Base-by-base conservation (phyloP, 2,888 invertebrate species). In the Toxonevra muliebris region DNA sequence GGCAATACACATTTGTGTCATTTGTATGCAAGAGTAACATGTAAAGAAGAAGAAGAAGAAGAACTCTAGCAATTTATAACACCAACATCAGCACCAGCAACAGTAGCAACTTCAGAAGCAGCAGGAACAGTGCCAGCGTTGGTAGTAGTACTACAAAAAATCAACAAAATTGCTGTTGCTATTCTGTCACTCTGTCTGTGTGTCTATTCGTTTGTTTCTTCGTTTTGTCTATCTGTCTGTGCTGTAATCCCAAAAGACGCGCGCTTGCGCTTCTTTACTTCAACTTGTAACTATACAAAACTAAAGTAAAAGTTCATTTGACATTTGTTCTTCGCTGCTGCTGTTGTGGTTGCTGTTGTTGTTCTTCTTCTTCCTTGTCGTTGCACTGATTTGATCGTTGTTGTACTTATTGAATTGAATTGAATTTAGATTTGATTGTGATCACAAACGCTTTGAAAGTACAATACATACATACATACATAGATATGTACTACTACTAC, bases 1-100 rank as follows among this genome's bases (percentile, higher is more conserved):
- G 70, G 64, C 69, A 66, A 76, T 77, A 75, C 80, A 80, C 57
- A 57, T 40, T 80, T 79, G 78, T 79, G 82, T 81, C 82, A 81
- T 81, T 81, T 81, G 82, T 81, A 82, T 81, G 82, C 81, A 81
- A 80, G 77, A 79, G 77, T 79, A 80, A 81, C 80, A 80, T 77
- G 76, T 30, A 40, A 58, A 69, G 54, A 48, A 59, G 15, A 50
- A 13, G 63, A 41, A 15, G 54, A 48, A 19, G 13, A 45, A 43
- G 42, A 15, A 59, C 10, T 15, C n/a, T 15, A 7, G 62, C 62
- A n/a, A 48, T 42, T 2, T 58, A 57, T 20, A 45, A 48, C 11
- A 48, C 66, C 48, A 17, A 42, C 19, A 41, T 9, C 58, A 62
- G 17, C 17, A 64, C 52, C 58, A 60, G 43, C 13, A 53, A 17